Evolutionary conservation across 2,113 vertebrate species (phyloP), one percentile per base, ranked within the genome.

Genomic region (Odocoileus hemionus): DNA sequence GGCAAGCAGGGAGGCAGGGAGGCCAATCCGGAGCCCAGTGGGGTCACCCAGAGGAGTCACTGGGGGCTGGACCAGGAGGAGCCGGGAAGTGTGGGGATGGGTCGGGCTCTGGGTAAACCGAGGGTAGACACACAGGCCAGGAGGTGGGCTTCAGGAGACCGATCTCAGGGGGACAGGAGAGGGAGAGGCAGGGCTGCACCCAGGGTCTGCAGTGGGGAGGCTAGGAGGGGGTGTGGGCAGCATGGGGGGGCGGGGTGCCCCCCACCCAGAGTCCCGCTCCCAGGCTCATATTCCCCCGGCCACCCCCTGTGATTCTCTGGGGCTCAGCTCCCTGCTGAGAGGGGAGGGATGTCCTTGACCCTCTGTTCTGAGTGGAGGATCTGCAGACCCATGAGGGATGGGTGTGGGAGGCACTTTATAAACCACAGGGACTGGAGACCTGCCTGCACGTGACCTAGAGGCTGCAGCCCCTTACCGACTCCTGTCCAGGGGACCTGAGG

Each of bases 71-170:
- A 21, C 26, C 50, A 26, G 39, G 30, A 54, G 16, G 45, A 76
- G 6, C 15, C 0, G 30, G 6, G 6, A 13, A 1, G 21, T 5
- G 14, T 3, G 33, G 50, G 50, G 7, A 36, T 55, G 2, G 3
- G 0, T 15, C 2, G 3, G 15, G 33, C 1, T 58, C 45, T 13
- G 6, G n/a, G n/a, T n/a, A 13, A 82, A n/a, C 7, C 14, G 43
- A 82, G 45, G 7, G 4, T 8, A 4, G 47, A n/a, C 30, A 52
- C 47, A 39, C 25, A 21, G 26, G 47, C 47, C 45, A 23, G 50
- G 26, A 60, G 4, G 0, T 7, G 60, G 45, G 15, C 5, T n/a
- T 39, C 17, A 10, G 58, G 39, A 11, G 30, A 58, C 74, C 0
- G 0, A 11, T 33, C 9, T 36, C 47, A 15, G 43, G 36, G n/a